Percentiles rank a stretch among this genome's conserved stretches.
Evolutionary conservation across 2,113 vertebrate species (phyloP).

Genomic region (Xenopus borealis): DNA sequence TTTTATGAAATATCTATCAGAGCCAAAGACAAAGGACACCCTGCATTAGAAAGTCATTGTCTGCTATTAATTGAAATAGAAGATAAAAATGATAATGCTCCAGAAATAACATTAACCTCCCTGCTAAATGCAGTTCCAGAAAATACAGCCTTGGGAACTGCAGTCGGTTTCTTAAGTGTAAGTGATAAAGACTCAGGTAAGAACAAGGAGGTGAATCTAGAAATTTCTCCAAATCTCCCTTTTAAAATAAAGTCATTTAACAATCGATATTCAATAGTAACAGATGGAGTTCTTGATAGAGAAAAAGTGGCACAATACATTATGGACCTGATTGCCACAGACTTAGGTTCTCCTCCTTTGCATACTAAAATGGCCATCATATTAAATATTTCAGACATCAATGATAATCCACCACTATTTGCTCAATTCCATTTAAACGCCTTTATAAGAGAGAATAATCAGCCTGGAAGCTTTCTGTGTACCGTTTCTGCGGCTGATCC

Average conservation of each 20-base stretch:
- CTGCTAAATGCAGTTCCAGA: no score
- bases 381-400: constrained; percentile 59
- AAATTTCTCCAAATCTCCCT: constrained; percentile 55
- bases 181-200: constrained; percentile 72
- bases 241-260: not conserved
- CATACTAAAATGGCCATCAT: constrained; percentile 58
- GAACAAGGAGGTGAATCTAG: constrained; percentile 69
- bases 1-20: no score
- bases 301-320: constrained; percentile 61
- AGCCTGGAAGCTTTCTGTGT: constrained; percentile 57
- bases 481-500: constrained; percentile 52
- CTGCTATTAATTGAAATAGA: no score
- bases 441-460: constrained; percentile 52
- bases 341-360: constrained; percentile 62
- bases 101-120: no score
- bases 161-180: constrained; percentile 68
- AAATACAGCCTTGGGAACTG: constrained; percentile 47
- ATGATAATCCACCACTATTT: constrained; percentile 67
- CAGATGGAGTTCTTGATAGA: constrained; percentile 50
- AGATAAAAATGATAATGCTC: no score
- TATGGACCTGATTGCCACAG: constrained; percentile 72
- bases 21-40: no score
- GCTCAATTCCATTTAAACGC: constrained; percentile 49
- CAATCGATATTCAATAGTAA: constrained; percentile 49
- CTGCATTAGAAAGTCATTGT: no score